phyloP scores from a whole-genome alignment of 1,140 invertebrate species.

The Belonocnema kinseyi region DNA sequence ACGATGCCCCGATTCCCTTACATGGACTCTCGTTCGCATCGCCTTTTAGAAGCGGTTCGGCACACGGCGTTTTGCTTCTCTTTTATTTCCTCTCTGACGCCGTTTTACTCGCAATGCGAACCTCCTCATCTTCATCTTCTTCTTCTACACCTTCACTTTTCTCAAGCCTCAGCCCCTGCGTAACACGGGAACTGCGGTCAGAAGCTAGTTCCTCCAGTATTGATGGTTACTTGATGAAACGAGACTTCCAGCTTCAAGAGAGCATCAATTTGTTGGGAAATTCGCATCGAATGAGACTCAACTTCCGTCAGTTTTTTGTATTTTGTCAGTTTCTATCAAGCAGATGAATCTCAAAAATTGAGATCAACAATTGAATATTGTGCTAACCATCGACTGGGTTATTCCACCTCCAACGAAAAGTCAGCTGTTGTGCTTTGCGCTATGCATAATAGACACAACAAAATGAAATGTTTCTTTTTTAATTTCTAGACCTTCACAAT shows the following conservation, averaged over 20 bases:
- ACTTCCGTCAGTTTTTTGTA: too few species aligned
- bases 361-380: too few species aligned
- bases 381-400: too few species aligned
- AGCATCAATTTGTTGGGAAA: too few species aligned
- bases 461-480: too few species aligned
- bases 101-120: constrained; percentile 10
- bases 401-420: too few species aligned
- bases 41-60: constrained; percentile 64
- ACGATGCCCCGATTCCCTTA: constrained; percentile 68
- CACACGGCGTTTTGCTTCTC: constrained; percentile 53
- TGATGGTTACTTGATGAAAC: neutral
- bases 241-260: neutral
- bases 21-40: constrained; percentile 63
- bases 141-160: neutral
- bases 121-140: constrained; percentile 34
- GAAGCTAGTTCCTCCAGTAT: neutral
- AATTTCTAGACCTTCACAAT: too few species aligned
- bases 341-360: too few species aligned
- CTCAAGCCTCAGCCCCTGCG: constrained; percentile 36
- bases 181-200: constrained; percentile 21
- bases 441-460: too few species aligned
- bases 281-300: too few species aligned
- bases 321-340: too few species aligned
- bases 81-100: constrained; percentile 40
- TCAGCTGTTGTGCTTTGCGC: too few species aligned